Base-by-base conservation (phyloP, 2,113 vertebrate genomes). In the Myotis yumanensis region DNA sequence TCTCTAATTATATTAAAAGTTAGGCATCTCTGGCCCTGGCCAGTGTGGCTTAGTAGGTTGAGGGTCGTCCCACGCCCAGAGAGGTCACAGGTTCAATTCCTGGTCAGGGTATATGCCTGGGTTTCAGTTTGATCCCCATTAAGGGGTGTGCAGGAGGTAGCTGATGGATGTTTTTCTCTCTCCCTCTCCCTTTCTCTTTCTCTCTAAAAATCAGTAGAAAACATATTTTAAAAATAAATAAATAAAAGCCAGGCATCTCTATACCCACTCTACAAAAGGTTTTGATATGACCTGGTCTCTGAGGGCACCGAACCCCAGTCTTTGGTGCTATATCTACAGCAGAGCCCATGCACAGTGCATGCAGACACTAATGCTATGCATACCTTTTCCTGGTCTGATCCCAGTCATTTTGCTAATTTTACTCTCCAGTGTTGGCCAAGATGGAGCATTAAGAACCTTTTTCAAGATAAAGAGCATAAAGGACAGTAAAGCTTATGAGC, bases 141-240 rank as follows among this genome's bases (percentile, higher is more conserved):
- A 64, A 14, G 12, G 28, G 62, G 12, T 32, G 30, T 32, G 30
- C 62, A 64, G 30, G 28, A 64, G 28, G 28, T 15, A 64, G 14
- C 62, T 64, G 62, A 64, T 64, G 12, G 11, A 64, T 64, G 2
- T 32, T 64, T 30, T 5, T 32, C 62, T 32, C 62, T 32, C 28
- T 30, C 28, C 28, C 28, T 32, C 28, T 64, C 5, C 62, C 4
- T 64, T 64, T 32, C 62, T 64, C 28, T 32, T 30, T 64, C 62
- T 28, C 62, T 32, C 62, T 64, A 64, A 64, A 64, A 64, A 64
- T 32, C 28, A 64, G 32, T 32, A 5, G 11, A 32, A 64, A 64
- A 64, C 28, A 64, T 83, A 85, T 87, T n/a, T 84, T 43, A 81
- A 89, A 89, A 87, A 46, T 16, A 79, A 91, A 80, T 76, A 86